Conservation (phyloP, 1,140 invertebrate species). For the Caerostris extrusa region DNA sequence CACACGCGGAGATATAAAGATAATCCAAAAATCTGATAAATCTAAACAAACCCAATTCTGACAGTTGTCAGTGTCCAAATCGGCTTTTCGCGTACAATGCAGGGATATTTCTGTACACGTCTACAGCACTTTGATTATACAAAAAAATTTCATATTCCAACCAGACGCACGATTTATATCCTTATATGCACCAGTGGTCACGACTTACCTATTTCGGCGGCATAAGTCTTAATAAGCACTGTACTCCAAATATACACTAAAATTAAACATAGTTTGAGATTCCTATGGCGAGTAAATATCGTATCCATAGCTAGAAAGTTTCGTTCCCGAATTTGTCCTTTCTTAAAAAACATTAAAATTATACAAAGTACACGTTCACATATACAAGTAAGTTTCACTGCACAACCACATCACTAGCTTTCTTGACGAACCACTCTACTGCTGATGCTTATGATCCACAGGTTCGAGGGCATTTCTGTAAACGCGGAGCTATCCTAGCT, state of each 20-base stretch:
- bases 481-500: slow-evolving; percentile 54
- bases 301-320: slow-evolving; percentile 41
- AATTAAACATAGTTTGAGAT: slow-evolving; percentile 65
- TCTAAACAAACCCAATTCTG: slow-evolving; percentile 13
- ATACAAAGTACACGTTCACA: slow-evolving; percentile 29
- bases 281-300: slow-evolving; percentile 50
- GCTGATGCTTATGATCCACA: slow-evolving; percentile 65
- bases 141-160: slow-evolving; percentile 41
- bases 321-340: neutral
- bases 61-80: slow-evolving; percentile 29
- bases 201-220: slow-evolving; percentile 71
- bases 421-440: neutral
- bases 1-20: neutral
- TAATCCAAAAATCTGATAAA: neutral
- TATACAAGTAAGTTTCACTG: neutral
- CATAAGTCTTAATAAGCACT: slow-evolving; percentile 41
- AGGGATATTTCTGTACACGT: slow-evolving; percentile 57
- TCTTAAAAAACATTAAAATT: slow-evolving; percentile 42
- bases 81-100: slow-evolving; percentile 11
- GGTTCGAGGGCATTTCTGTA: slow-evolving; percentile 57
- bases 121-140: slow-evolving; percentile 50
- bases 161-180: slow-evolving; percentile 35
- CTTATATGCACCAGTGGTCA: slow-evolving; percentile 73
- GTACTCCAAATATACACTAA: slow-evolving; percentile 72
- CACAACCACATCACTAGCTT: slow-evolving; percentile 51